Evolutionary conservation across 2,797 vertebrate species (phyloP).

Genomic region (Heterohyrax brucei): DNA sequence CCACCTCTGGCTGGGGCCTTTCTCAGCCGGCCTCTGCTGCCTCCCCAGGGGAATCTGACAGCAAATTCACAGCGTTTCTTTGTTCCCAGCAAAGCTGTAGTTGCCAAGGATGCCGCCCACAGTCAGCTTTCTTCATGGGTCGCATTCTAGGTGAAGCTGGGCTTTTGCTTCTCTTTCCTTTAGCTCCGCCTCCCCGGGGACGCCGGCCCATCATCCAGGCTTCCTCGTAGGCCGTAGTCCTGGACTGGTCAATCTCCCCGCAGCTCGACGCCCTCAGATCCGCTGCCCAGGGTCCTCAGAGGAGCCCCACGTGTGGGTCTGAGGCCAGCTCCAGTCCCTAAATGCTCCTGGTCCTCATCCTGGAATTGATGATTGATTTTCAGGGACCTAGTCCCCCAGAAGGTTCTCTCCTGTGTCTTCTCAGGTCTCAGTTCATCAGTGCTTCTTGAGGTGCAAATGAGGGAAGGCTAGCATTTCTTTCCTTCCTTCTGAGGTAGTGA

Average conservation of each 20-base stretch:
- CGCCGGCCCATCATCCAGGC: neutral
- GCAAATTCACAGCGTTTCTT: neutral
- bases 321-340: neutral
- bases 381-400: neutral
- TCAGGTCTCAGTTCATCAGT: neutral
- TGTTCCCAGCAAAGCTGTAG: neutral
- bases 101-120: neutral
- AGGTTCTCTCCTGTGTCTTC: neutral
- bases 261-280: neutral
- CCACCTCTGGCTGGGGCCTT: neutral
- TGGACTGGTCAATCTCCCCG: neutral
- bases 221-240: neutral
- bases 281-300: neutral
- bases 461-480: neutral
- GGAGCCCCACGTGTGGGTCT: accelerated
- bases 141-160: neutral
- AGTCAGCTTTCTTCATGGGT: neutral
- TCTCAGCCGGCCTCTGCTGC: too few relatives aligned
- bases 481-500: neutral
- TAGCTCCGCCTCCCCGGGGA: neutral
- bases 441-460: neutral
- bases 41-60: too few relatives aligned
- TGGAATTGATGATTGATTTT: neutral
- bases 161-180: neutral
- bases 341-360: neutral